These are phyloP conservation scores for Steromphala cineraria DNA, from an alignment of 2,888 invertebrate species.

Conservation along the genomic window DNA sequence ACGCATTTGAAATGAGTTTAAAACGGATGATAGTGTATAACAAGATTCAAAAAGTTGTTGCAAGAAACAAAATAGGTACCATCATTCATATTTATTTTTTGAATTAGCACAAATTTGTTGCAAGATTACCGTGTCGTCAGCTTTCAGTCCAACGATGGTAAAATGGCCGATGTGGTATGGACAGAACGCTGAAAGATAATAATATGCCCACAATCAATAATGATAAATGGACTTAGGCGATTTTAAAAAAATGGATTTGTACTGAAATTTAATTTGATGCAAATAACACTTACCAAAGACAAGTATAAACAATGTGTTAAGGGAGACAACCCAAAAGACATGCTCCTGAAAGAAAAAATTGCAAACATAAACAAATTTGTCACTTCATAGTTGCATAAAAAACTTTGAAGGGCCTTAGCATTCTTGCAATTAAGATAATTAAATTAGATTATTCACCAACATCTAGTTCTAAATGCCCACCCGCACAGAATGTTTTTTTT, in stretches of 20 bases:
- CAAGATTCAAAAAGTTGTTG: too few relatives aligned
- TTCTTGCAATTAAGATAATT: too few relatives aligned
- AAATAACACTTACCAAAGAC: conserved; percentile 82
- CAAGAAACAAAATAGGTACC: too few relatives aligned
- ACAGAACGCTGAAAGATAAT: conserved; percentile 84
- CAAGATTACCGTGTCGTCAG: conserved; percentile 78
- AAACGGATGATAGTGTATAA: background rate
- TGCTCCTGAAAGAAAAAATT: conserved; percentile 82
- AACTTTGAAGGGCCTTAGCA: too few relatives aligned
- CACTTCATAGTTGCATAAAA: background rate
- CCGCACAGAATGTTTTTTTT: too few relatives aligned
- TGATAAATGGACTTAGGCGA: too few relatives aligned
- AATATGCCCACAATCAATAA: background rate
- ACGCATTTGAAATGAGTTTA: too few relatives aligned
- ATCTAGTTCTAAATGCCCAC: too few relatives aligned
- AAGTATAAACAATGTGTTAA: conserved; percentile 96
- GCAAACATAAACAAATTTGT: background rate
- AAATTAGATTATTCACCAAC: too few relatives aligned
- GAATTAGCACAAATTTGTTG: too few relatives aligned
- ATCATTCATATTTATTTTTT: too few relatives aligned
- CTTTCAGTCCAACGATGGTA: conserved; percentile 84
- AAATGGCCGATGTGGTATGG: conserved; percentile 96
- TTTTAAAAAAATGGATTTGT: background rate
- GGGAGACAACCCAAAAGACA: conserved; percentile 98
- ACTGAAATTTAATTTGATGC: background rate